Conservation (phyloP, 2,113 vertebrate genomes). For the Callopanchax toddi region DNA sequence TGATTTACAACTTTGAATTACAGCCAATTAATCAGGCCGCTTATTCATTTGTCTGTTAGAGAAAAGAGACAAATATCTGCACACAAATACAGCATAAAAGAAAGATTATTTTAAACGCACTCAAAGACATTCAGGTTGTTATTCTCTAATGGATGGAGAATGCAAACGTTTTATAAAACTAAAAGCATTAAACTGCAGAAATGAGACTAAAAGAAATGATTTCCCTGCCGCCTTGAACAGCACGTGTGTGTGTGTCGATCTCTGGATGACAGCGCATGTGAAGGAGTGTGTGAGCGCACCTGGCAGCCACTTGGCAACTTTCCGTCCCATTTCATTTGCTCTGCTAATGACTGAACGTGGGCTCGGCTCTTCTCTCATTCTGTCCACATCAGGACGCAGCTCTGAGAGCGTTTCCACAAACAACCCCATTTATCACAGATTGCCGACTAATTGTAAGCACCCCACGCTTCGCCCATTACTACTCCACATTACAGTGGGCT, state of each 20-base stretch:
- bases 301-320: conserved; percentile 68
- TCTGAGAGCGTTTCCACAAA: conserved; percentile 52
- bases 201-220: conserved; percentile 26
- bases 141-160: neutral
- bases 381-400: conserved; percentile 68
- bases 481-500: conserved; percentile 55
- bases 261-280: conserved; percentile 32
- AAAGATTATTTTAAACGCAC: neutral
- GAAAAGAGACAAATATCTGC: conserved; percentile 1
- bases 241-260: conserved; percentile 18
- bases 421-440: conserved; percentile 69
- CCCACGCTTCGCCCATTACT: conserved; percentile 43
- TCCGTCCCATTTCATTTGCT: conserved; percentile 64
- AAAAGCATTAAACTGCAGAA: conserved; percentile 2
- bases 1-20: conserved; percentile 16
- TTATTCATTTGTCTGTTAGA: neutral
- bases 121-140: neutral
- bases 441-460: conserved; percentile 64
- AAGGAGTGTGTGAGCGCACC: conserved; percentile 57
- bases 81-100: neutral
- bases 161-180: neutral
- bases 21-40: neutral
- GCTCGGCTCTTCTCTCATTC: conserved; percentile 49
- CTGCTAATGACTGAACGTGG: conserved; percentile 54
- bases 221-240: conserved; percentile 21